phyloP scores from a whole-genome alignment of 2,888 invertebrate genomes.

The Diaprepes abbreviatus region DNA sequence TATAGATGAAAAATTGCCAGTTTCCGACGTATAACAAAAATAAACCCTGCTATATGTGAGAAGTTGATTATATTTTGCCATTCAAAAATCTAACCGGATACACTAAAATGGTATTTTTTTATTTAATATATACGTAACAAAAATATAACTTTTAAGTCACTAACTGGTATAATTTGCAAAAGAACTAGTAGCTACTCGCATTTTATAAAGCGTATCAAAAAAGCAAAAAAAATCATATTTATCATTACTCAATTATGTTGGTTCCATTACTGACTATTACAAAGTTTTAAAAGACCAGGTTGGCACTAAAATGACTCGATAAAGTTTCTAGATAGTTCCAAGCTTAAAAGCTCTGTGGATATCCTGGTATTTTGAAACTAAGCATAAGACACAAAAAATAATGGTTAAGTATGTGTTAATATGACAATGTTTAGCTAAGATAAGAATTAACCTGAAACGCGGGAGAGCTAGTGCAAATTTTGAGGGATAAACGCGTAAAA shows the following conservation, averaged over 20 bases:
- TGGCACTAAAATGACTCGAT: background rate
- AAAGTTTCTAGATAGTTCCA: too few species aligned
- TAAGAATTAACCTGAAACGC: conserved; percentile 31
- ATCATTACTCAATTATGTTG: background rate
- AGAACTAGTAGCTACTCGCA: background rate
- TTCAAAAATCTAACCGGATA: too few species aligned
- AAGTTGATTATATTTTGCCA: too few species aligned
- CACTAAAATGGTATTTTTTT: too few species aligned
- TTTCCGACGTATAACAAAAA: too few species aligned
- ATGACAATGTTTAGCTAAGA: conserved; percentile 41
- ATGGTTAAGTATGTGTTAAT: conserved; percentile 45
- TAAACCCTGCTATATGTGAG: too few species aligned
- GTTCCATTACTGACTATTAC: background rate
- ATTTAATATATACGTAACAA: too few species aligned
- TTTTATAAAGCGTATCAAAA: background rate
- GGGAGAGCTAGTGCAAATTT: conserved; percentile 49
- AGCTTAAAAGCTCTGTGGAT: background rate
- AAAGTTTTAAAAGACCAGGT: background rate
- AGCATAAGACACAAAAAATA: conserved; percentile 9
- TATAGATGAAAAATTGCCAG: too few species aligned
- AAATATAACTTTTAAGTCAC: too few species aligned
- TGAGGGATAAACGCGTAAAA: conserved; percentile 52
- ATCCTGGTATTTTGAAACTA: background rate
- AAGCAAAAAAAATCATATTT: background rate
- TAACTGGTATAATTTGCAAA: too few species aligned